Evolutionary conservation across 2,888 invertebrate genomes (phyloP).

Genomic region (Altica lythri): DNA sequence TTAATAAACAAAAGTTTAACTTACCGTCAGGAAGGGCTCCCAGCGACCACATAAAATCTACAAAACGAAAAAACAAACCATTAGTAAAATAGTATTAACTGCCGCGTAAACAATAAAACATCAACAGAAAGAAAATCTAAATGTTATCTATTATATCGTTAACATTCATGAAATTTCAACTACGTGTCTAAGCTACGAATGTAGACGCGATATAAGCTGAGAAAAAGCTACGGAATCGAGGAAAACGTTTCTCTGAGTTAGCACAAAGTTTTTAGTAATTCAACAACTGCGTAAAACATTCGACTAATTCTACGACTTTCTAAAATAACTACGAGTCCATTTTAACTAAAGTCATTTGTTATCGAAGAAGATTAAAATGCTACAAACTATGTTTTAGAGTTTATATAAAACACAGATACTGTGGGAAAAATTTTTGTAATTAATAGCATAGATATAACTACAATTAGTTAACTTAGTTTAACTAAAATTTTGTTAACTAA

Average conservation of each 20-base stretch:
- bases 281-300: conserved; percentile 48
- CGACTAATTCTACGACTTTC: conserved; percentile 44
- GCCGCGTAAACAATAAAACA: conserved; percentile 28
- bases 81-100: conserved; percentile 43
- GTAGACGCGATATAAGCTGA: conserved; percentile 36
- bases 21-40: conserved; percentile 97
- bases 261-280: conserved; percentile 30
- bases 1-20: too few species aligned
- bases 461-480: too few species aligned
- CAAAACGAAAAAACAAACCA: conserved; percentile 60
- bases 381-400: conserved; percentile 10
- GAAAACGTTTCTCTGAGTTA: conserved; percentile 23
- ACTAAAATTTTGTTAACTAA: too few species aligned
- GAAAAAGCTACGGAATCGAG: too few species aligned
- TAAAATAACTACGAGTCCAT: conserved; percentile 19
- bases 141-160: conserved; percentile 36
- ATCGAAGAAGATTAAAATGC: background rate
- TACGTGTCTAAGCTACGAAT: conserved; percentile 54
- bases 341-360: conserved; percentile 1
- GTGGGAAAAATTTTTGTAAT: too few species aligned
- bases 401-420: too few species aligned
- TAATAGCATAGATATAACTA: too few species aligned
- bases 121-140: conserved; percentile 26
- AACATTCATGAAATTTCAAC: conserved; percentile 59
- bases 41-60: conserved; percentile 99